phyloP scores from a whole-genome alignment of 2,113 vertebrate genomes.

The Grammomys surdaster region DNA sequence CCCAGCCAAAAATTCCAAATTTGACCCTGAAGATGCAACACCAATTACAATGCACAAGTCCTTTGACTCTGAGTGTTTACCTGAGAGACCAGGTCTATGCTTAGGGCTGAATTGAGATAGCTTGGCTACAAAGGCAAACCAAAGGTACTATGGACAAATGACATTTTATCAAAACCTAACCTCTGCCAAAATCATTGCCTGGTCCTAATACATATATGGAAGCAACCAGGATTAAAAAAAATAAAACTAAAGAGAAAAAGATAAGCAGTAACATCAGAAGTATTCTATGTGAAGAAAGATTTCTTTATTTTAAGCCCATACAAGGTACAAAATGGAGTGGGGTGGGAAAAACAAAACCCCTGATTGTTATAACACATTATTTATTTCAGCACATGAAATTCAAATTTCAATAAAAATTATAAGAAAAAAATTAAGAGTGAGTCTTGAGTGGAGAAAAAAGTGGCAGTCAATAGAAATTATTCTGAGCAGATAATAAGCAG shows the following conservation, averaged over 20 bases:
- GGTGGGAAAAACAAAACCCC: background rate
- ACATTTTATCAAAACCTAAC: background rate
- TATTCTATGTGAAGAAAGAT: background rate
- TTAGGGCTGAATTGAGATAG: background rate
- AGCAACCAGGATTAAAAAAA: background rate
- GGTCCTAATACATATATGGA: background rate
- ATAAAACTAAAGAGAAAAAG: background rate
- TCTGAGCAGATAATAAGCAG: background rate
- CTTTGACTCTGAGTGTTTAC: background rate
- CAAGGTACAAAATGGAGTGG: background rate
- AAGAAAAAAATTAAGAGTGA: background rate
- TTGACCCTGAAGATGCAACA: background rate
- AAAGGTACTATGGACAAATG: background rate
- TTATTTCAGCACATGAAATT: constrained; percentile 22
- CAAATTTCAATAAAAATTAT: constrained; percentile 28
- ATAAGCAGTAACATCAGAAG: background rate
- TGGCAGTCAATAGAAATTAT: background rate
- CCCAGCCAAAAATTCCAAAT: background rate
- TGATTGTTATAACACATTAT: background rate
- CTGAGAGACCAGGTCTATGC: background rate
- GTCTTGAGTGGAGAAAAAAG: background rate
- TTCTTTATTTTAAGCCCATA: constrained; percentile 32
- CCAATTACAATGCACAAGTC: background rate
- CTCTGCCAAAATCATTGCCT: background rate
- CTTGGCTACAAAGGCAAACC: background rate